Evolutionary conservation across 1,140 invertebrate species (phyloP).

Genomic region (Drosophila leontia): DNA sequence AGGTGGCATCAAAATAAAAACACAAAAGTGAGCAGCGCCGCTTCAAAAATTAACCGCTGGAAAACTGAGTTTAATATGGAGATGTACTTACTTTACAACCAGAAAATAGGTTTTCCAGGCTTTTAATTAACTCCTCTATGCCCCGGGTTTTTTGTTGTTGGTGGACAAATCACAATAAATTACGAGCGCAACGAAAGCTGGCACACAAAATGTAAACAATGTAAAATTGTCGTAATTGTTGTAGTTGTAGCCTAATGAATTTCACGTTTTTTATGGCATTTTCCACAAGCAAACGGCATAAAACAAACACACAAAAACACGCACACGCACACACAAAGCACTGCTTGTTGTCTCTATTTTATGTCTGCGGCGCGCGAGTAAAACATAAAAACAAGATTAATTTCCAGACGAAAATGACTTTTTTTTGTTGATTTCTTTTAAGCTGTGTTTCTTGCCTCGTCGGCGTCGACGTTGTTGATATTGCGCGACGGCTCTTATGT

Average conservation of each 20-base stretch:
- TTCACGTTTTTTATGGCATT: constrained; percentile 73
- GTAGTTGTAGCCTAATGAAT: constrained; percentile 56
- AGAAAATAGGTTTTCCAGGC: constrained; percentile 15
- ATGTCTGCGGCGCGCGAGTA: constrained; percentile 69
- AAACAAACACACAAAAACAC: constrained; percentile 38
- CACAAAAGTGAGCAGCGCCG: constrained; percentile 28
- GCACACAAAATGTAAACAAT: constrained; percentile 78
- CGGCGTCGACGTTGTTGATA: constrained; percentile 45
- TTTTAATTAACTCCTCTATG: constrained; percentile 10
- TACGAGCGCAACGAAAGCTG: constrained; percentile 58
- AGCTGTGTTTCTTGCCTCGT: constrained; percentile 68
- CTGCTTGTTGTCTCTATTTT: constrained; percentile 56
- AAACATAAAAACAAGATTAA: constrained; percentile 82
- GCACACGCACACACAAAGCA: constrained; percentile 36
- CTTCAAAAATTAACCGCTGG: background rate
- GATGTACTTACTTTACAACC: constrained; percentile 28
- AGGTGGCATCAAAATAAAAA: constrained; percentile 74
- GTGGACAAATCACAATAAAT: constrained; percentile 42
- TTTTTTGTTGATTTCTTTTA: constrained; percentile 54
- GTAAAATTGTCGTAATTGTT: constrained; percentile 67
- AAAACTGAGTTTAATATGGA: background rate
- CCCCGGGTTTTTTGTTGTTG: background rate
- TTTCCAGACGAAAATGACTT: constrained; percentile 60
- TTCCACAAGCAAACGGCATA: constrained; percentile 58
- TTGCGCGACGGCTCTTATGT: constrained; percentile 58